Evolutionary conservation across 2,888 invertebrate species (phyloP).

Genomic region (Hemicrepidius hirtus): DNA sequence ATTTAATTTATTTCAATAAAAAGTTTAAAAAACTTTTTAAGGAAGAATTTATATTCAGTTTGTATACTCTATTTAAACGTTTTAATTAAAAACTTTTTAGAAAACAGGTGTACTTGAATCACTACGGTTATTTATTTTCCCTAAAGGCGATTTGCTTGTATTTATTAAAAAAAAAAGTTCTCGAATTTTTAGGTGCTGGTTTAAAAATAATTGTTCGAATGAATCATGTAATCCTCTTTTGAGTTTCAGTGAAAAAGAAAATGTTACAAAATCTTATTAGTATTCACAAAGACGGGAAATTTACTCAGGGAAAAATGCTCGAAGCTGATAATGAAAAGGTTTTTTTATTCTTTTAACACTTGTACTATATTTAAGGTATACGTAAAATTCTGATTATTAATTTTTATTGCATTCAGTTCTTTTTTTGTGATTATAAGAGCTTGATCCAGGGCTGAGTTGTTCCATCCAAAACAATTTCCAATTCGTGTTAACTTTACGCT

Average conservation of each 20-base stretch:
- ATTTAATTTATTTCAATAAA: too few relatives aligned
- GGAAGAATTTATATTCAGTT: not conserved
- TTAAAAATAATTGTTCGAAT: not conserved
- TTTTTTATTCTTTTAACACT: constrained; percentile 20
- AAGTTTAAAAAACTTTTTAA: too few relatives aligned
- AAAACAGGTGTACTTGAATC: constrained; percentile 11
- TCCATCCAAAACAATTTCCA: constrained; percentile 54
- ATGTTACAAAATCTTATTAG: constrained; percentile 24
- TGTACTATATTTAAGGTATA: constrained; percentile 31
- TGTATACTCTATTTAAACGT: not conserved
- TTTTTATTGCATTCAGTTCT: constrained; percentile 36
- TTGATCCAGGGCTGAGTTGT: constrained; percentile 42
- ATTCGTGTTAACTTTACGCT: constrained; percentile 39
- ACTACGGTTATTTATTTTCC: constrained; percentile 7
- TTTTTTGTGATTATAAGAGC: constrained; percentile 33
- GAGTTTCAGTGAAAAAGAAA: too few relatives aligned
- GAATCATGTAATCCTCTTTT: not conserved
- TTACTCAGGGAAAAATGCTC: constrained; percentile 8
- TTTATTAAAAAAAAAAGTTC: not conserved
- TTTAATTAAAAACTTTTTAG: constrained; percentile 4
- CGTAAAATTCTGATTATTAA: constrained; percentile 34
- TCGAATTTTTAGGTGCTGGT: too few relatives aligned
- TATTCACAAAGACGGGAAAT: constrained; percentile 26
- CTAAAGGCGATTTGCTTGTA: not conserved
- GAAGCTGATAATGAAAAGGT: constrained; percentile 22